A percentile compares a stretch with the other conserved stretches of the same genome.
Conservation (phyloP, 2,888 invertebrate species). For the Cecidostiba fungosa region DNA sequence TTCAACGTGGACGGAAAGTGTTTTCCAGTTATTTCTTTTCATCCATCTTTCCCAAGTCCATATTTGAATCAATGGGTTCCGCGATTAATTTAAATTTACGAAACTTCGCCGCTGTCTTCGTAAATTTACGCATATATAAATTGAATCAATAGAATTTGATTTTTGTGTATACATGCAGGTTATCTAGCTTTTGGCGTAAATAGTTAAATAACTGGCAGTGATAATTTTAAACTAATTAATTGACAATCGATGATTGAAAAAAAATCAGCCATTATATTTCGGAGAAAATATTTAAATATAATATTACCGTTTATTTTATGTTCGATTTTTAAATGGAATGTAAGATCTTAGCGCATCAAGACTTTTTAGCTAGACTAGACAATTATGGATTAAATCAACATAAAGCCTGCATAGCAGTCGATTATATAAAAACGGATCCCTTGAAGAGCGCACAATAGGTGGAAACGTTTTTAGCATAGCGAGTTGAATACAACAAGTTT, state of each 20-base stretch:
- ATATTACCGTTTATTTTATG: not conserved
- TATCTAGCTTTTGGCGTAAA: not conserved
- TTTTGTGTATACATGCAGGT: not conserved
- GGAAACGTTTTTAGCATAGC: conserved; percentile 52
- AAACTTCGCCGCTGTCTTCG: not conserved
- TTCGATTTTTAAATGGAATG: not conserved
- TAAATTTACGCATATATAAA: not conserved
- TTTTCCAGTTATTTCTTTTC: conserved; percentile 16
- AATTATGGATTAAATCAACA: not conserved
- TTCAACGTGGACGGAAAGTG: conserved; percentile 15
- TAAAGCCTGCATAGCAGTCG: not conserved
- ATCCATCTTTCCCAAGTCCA: not conserved
- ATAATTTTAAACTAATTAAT: not conserved
- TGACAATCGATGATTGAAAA: not conserved
- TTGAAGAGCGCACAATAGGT: conserved; percentile 43
- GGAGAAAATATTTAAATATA: not conserved
- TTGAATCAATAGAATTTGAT: not conserved
- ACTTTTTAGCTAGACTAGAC: conserved; percentile 3
- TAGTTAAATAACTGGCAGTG: not conserved
- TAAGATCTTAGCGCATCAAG: not conserved
- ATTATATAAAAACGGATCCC: conserved; percentile 5
- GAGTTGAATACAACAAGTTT: conserved; percentile 27
- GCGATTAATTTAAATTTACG: not conserved
- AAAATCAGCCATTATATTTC: not conserved
- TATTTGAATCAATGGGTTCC: not conserved